Conservation (phyloP, 2,797 vertebrate genomes). For the Muraenolepis orangiensis region DNA sequence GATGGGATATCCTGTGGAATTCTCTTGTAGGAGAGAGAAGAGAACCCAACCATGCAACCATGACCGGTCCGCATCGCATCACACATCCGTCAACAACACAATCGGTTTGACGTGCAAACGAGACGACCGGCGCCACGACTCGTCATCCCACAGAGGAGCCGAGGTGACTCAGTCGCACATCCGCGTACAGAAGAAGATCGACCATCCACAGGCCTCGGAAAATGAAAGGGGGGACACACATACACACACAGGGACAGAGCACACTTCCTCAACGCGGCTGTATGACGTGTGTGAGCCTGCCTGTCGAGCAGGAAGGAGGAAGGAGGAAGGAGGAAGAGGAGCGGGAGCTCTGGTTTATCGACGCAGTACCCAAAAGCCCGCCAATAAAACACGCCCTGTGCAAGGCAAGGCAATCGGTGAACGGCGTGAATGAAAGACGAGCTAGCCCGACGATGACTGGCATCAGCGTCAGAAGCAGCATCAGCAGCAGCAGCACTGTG, state of each 20-base stretch:
- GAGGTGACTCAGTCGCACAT: background rate
- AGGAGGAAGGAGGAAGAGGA: background rate
- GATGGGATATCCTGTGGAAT: too few species aligned
- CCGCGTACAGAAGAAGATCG: background rate
- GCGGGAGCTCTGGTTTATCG: too few species aligned
- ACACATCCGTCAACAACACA: background rate
- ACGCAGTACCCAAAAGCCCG: background rate
- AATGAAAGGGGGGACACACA: background rate
- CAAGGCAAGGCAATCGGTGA: background rate
- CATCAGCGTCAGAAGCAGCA: background rate
- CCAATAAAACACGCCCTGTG: background rate
- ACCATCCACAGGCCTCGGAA: background rate
- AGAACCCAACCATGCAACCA: too few species aligned
- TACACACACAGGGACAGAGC: background rate
- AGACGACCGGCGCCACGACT: background rate
- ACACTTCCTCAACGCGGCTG: too few species aligned
- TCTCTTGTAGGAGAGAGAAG: too few species aligned
- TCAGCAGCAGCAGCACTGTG: background rate
- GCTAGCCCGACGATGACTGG: too few species aligned
- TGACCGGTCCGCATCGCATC: background rate
- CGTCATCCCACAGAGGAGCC: background rate
- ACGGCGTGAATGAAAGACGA: background rate
- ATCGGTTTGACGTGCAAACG: background rate
- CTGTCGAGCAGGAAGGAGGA: background rate
- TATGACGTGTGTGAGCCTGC: too few species aligned